Evolutionary conservation across 1,140 invertebrate species (phyloP), one percentile per base, ranked within the genome.

Genomic region (Acromyrmex charruanus): DNA sequence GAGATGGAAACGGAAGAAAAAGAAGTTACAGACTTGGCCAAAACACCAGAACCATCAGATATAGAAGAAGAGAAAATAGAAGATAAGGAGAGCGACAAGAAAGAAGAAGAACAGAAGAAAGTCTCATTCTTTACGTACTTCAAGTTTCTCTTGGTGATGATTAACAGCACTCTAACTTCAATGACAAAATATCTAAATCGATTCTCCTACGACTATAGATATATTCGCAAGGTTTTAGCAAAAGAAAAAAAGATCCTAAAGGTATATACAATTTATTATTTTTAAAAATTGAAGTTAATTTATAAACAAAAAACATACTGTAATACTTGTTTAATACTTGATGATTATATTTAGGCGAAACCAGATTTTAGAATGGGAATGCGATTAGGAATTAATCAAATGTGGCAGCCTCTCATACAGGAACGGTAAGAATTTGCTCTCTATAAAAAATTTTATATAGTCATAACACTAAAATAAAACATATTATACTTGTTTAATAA

Each of bases 171-270:
- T 14, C 96, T 99, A 92, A 97, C 99, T 18, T 98, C 98, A n/a
- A 92, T 98, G n/a, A 99, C 98, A 6, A 96, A 96, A 69, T 97
- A 97, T 86, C 95, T 99, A 53, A 99, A 99, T 95, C 96, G 96
- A 87, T 97, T 99, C 86, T 99, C 99, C 0, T 96, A 97, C 49
- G 98, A 99, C 95, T 99, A 99, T 95, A 96, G 99, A 91, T 99
- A 98, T 93, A 98, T 99, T 0, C 97, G 98, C 9, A 97, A 97
- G 68, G 97, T 97, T 21, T 95, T 98, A 35, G 96, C 96, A 0
- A 96, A 97, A 69, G 98, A 98, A 92, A 99, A 99, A 94, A 98
- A 97, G 93, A 94, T 97, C 75, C 95, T 99, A 2, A 99, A 99
- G 96, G 98, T 98, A 39, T 39, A 39, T 39, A 94, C 92, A 79